Conservation (phyloP, 2,888 invertebrate species). For the Agrilus cyanescens region DNA sequence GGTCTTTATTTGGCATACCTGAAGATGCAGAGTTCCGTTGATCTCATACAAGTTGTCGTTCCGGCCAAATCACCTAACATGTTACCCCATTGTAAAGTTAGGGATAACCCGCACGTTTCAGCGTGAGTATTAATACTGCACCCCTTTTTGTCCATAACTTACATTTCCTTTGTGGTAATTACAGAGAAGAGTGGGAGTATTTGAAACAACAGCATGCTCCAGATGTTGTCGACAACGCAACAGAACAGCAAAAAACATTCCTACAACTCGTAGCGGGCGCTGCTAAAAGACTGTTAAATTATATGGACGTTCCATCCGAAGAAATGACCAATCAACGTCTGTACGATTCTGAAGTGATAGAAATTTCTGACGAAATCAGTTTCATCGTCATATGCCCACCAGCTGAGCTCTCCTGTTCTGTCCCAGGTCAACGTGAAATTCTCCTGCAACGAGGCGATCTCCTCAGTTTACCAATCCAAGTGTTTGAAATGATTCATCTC, state of each 20-base stretch:
- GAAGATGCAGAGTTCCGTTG: constrained; percentile 93
- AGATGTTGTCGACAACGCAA: constrained; percentile 40
- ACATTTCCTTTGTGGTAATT: constrained; percentile 21
- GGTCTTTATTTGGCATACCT: constrained; percentile 94
- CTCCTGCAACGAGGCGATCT: constrained; percentile 75
- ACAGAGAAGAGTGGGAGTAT: constrained; percentile 92
- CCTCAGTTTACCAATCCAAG: constrained; percentile 83
- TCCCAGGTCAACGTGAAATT: constrained; percentile 76
- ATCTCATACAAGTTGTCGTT: constrained; percentile 86
- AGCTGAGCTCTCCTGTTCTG: constrained; percentile 84
- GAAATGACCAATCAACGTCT: constrained; percentile 66
- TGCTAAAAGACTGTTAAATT: constrained; percentile 61
- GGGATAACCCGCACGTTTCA: constrained; percentile 93
- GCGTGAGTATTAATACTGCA: constrained; percentile 49
- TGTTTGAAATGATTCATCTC: constrained; percentile 89
- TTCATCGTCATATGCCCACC: constrained; percentile 88
- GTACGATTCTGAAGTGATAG: constrained; percentile 89
- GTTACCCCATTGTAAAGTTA: constrained; percentile 82
- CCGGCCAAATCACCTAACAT: constrained; percentile 89
- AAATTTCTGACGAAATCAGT: constrained; percentile 81
- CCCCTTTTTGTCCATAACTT: not conserved
- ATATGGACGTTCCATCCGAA: constrained; percentile 65
- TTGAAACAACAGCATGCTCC: constrained; percentile 51
- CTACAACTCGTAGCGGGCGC: constrained; percentile 65
- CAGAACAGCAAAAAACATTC: constrained; percentile 72